A percentile compares a stretch with the other conserved stretches of the same genome.
These are phyloP conservation scores for Drosophila micromelanica DNA, from an alignment of 1,140 invertebrate genomes.

Conservation along the genomic window DNA sequence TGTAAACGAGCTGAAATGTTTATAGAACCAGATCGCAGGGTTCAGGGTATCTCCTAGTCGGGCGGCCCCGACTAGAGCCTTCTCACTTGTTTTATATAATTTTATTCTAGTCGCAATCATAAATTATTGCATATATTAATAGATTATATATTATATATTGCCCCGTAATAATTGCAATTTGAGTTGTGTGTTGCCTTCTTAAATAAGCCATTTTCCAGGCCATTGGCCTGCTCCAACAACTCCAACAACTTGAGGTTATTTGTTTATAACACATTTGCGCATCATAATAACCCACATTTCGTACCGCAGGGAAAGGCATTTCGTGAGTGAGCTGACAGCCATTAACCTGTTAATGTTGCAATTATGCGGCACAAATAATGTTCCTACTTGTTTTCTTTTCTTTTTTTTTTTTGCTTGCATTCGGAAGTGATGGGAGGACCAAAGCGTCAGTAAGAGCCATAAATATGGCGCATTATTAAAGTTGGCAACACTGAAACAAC, in stretches of 20 bases:
- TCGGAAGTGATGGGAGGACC: neutral
- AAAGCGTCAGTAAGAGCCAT: constrained; percentile 25
- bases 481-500: constrained; percentile 38
- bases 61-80: no score
- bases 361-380: constrained; percentile 77
- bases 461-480: constrained; percentile 54
- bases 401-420: constrained; percentile 10
- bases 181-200: neutral
- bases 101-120: no score
- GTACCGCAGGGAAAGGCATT: constrained; percentile 36
- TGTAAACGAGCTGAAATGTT: no score
- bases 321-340: constrained; percentile 54
- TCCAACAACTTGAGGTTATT: constrained; percentile 26
- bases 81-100: no score
- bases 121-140: no score
- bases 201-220: constrained; percentile 31
- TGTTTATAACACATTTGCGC: constrained; percentile 67
- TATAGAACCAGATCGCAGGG: no score
- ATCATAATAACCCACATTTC: constrained; percentile 75
- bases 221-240: constrained; percentile 16
- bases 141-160: no score
- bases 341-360: constrained; percentile 81
- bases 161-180: neutral
- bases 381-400: constrained; percentile 34
- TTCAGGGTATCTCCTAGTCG: no score